Evolutionary conservation across 1,140 invertebrate species (phyloP), one percentile per base, ranked within the genome.

Genomic region (Drosophila subpulchrella): DNA sequence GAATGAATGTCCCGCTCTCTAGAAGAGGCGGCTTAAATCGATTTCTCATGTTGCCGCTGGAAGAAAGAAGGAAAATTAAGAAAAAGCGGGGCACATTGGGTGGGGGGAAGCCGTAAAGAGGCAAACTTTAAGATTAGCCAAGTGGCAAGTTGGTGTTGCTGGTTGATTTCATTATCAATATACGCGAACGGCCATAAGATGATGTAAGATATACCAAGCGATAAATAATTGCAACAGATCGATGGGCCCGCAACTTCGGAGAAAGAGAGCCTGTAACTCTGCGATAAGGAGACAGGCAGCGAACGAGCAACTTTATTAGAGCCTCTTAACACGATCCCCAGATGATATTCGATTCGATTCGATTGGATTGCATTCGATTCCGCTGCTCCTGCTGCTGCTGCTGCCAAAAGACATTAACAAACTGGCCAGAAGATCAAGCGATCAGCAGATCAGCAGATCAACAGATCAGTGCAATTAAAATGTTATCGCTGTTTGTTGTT

Each of bases 361-460:
- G 38, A 60, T 41, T 34, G 7, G 30, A 59, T 61, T 17, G 6
- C 20, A 47, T 17, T 3, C 48, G 30, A 36, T 48, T 60, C 48
- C 51, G 13, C 12, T 62, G 41, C 39, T 65, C 34, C 46, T 46
- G 42, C 38, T 39, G 38, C 13, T 46, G 54, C 55, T 24, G 75
- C 82, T 86, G 83, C 83, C 83, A 86, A 86, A 88, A 86, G 79
- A 80, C 83, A 86, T 86, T 86, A 86, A 86, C 80, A 88, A 81
- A 88, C 83, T 88, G 82, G 62, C 74, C 63, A 75, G 62, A 67
- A 88, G 75, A 85, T 83, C 66, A 78, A 60, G 59, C 47, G 75
- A 79, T 77, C 73, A 48, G 36, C 56, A 78, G 54, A 72, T 72
- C 71, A 57, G 32, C 59, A 77, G 54, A 72, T 72, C 71, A 41